Base-by-base conservation (phyloP, 2,113 vertebrate species). In the Phocoena sinus region DNA sequence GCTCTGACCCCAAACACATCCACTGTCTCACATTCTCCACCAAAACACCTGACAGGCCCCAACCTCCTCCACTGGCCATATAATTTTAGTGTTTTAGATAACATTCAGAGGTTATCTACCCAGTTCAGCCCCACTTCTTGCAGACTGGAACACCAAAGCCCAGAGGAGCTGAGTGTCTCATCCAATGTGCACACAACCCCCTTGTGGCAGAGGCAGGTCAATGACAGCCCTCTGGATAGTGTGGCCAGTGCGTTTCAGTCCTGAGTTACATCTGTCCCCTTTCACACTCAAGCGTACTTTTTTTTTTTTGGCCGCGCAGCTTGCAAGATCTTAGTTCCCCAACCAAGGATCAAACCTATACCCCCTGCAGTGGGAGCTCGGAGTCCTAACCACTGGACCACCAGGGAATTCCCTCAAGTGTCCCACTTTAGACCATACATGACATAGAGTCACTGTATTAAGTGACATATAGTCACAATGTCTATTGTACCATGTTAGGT, bases 281-380 rank as follows among this genome's bases (percentile, higher is more conserved):
- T 70, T 28, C 62, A 77, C 9, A 53, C 56, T 85, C 14, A 53
- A 63, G 25, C n/a, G 67, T n/a, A n/a, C 21, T 11, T 9, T 38
- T 90, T 63, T 82, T 26, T 63, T 63, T 26, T 41, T 74, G 2
- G 28, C 74, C 8, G 12, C 12, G 5, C 50, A 47, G 47, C 74
- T 33, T 77, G 50, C 74, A 33, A 31, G 47, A 53, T 77, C 74
- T 77, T 77, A 50, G 28, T 33, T 76, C 44, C 31, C 28, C 50
- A 9, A 77, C 18, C 5, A 0, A 10, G 47, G 20, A 33, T 12
- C 5, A 77, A 77, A 53, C 47, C 47, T 0, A 0, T 50, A 18
- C 47, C 47, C 28, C 10, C 17, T 53, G 74, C 74, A 33, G 47
- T n/a, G 47, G 74, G n/a, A 53, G 20, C 31, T 20, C 33, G 3